Evolutionary conservation across 2,888 invertebrate species (phyloP).

Genomic region (Gerris lacustris): DNA sequence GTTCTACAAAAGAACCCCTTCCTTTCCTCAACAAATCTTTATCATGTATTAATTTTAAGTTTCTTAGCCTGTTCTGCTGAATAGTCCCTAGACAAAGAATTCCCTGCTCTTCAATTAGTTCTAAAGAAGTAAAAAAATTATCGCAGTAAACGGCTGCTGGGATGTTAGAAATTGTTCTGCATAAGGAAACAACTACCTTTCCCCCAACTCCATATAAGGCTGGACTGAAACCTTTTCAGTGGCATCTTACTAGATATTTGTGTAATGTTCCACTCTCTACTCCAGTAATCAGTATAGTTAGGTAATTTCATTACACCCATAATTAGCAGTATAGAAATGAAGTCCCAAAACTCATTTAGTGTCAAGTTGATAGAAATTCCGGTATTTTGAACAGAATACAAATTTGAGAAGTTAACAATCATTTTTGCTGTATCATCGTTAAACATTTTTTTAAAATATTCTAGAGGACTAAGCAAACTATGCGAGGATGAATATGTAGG

Average conservation of each 20-base stretch:
- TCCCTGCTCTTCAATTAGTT: slow-evolving; percentile 18
- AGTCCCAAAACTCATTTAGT: slow-evolving; percentile 6
- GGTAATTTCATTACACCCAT: slow-evolving; percentile 24
- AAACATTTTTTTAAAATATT: slow-evolving; percentile 26
- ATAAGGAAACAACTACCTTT: slow-evolving; percentile 10
- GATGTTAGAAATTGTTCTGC: slow-evolving; percentile 24
- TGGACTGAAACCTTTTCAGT: slow-evolving; percentile 20
- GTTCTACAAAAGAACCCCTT: too few species aligned
- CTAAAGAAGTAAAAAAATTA: slow-evolving; percentile 25
- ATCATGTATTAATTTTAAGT: slow-evolving; percentile 15
- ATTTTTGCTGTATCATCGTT: slow-evolving; percentile 24
- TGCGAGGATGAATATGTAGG: slow-evolving; percentile 17
- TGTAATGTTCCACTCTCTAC: slow-evolving; percentile 18
- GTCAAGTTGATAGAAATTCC: slow-evolving; percentile 9
- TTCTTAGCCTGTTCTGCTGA: slow-evolving; percentile 14
- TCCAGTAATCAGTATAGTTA: slow-evolving; percentile 28
- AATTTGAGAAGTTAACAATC: slow-evolving; percentile 27
- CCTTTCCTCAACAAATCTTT: too few species aligned
- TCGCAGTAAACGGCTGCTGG: slow-evolving; percentile 27
- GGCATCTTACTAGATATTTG: slow-evolving; percentile 26
- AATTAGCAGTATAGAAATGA: slow-evolving; percentile 17
- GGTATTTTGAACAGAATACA: slow-evolving; percentile 27
- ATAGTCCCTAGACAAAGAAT: slow-evolving; percentile 21
- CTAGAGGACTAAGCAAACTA: slow-evolving; percentile 18
- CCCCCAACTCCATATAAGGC: slow-evolving; percentile 7